A percentile compares a stretch with the other conserved stretches of the same genome.
phyloP scores from a whole-genome alignment of 1,140 invertebrate species.

The Brachionus koreanus region DNA sequence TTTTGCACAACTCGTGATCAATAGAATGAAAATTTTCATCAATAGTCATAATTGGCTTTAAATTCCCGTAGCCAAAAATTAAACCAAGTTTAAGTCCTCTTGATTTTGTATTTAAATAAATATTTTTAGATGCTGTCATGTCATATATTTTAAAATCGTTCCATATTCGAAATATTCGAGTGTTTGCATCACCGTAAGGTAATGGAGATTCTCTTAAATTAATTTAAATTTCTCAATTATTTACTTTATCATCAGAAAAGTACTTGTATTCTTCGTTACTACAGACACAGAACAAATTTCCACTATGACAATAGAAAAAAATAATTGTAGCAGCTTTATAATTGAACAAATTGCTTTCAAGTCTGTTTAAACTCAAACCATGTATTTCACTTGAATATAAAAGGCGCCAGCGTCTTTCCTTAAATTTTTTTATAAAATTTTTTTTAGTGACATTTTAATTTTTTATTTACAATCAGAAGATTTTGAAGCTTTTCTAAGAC shows the following conservation, averaged over 20 bases:
- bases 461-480: slow-evolving; percentile 10
- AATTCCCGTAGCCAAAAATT: slow-evolving; percentile 16
- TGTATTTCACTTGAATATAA: slow-evolving; percentile 31
- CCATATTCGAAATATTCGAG: slow-evolving; percentile 18
- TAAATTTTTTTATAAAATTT: not conserved
- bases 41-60: not conserved
- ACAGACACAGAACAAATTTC: slow-evolving; percentile 40
- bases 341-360: slow-evolving; percentile 36
- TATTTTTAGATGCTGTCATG: not conserved
- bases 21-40: slow-evolving; percentile 36
- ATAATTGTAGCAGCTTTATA: slow-evolving; percentile 35
- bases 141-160: slow-evolving; percentile 42
- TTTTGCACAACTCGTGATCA: slow-evolving; percentile 32
- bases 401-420: not conserved
- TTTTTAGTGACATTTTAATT: not conserved
- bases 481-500: slow-evolving; percentile 38
- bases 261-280: slow-evolving; percentile 42
- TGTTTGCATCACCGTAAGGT: slow-evolving; percentile 12
- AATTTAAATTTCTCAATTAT: not conserved
- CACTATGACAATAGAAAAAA: slow-evolving; percentile 39
- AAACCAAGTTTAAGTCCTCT: slow-evolving; percentile 19
- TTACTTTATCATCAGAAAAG: not conserved
- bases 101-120: slow-evolving; percentile 41
- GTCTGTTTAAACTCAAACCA: slow-evolving; percentile 34
- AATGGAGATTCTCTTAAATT: slow-evolving; percentile 13